Evolutionary conservation across 2,797 vertebrate species (phyloP).

Genomic region (Pangasius mekongensis): DNA sequence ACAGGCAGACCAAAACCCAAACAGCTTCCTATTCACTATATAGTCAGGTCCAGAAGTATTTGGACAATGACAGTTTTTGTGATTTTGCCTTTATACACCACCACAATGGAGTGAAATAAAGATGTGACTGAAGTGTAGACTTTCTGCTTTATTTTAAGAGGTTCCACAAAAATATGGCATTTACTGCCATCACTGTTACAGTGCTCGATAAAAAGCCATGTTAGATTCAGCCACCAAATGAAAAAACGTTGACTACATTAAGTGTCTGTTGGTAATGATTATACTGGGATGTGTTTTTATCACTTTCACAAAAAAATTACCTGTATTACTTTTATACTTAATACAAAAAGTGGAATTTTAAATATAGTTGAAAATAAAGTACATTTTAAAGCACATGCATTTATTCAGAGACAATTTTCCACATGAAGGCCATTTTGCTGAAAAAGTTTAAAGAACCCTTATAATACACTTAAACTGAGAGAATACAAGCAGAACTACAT

Average conservation of each 20-base stretch:
- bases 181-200: not conserved
- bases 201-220: not conserved
- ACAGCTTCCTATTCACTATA: no score
- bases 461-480: not conserved
- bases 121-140: no score
- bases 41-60: no score
- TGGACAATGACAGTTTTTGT: no score
- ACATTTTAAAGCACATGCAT: not conserved
- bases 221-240: no score
- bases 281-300: not conserved
- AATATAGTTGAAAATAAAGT: not conserved
- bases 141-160: no score
- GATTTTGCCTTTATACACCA: no score
- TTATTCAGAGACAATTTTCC: not conserved
- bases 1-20: no score
- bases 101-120: no score
- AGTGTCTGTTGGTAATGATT: not conserved
- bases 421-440: not conserved
- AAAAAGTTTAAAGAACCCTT: not conserved
- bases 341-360: not conserved
- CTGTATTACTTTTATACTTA: no score
- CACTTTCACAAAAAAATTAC: not conserved
- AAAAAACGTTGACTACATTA: not conserved
- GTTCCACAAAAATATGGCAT: no score
- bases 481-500: no score